Base-by-base conservation (phyloP, 2,797 vertebrate genomes). In the Protosalanx chinensis region DNA sequence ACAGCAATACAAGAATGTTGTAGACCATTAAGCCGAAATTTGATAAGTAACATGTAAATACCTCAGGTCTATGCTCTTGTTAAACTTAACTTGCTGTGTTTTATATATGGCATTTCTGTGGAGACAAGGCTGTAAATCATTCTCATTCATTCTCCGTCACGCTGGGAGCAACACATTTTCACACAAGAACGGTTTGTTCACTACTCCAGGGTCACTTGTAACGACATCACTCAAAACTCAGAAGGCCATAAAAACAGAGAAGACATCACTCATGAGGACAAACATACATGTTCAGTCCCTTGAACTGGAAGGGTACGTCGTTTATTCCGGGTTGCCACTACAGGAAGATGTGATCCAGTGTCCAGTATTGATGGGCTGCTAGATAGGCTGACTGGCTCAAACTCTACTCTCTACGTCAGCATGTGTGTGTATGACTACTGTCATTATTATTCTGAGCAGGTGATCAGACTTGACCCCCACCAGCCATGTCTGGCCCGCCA, bases 371-470 rank as follows among this genome's bases (percentile, higher is more conserved):
- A 46, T 46, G 65, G 49, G 29, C 49, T 67, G 64, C 23, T 23
- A 6, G 29, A 10, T 30, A 23, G 27, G 30, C 18, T 57, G 32
- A 57, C 67, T 35, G 51, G 30, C 27, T 35, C 60, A 18, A 71
- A 30, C 63, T 37, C 75, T 57, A 58, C 49, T 33, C 23, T 74
- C 41, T 74, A 64, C 23, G 58, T 71, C 66, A 72, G 74, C 41
- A 41, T 63, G 71, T 46, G 66, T 46, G 67, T 61, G n/a, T 78
- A 85, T 87, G 82, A 87, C 83, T 89, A 73, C 81, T 85, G 82
- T 88, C 84, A 92, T 92, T 92, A 91, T 87, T 89, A 92, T 93
- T 91, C 91, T 84, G 84, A 88, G 87, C 91, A 92, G 91, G 91
- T 93, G 91, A 92, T 91, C 88, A 91, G 90, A 88, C 85, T 88